Conservation (phyloP, 2,888 invertebrate genomes). For the Sarcophaga variegata region DNA sequence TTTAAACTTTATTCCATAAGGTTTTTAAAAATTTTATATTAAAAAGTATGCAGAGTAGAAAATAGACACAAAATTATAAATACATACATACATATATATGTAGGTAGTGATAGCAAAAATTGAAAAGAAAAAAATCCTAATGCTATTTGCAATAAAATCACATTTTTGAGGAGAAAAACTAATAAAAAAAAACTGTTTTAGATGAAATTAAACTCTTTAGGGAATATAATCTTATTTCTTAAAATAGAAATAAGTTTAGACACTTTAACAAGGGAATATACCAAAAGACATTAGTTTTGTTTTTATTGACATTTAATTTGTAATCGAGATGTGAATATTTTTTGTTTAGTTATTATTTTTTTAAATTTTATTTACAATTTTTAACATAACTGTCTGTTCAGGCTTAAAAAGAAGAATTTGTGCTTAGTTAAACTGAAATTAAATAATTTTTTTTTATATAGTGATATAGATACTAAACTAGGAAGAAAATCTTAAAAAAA, state of each 20-base stretch:
- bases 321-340: not conserved
- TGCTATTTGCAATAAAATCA: slow-evolving; percentile 1
- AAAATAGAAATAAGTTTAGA: not conserved
- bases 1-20: slow-evolving; percentile 26
- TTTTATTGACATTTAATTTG: slow-evolving; percentile 8
- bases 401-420: slow-evolving; percentile 45
- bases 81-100: slow-evolving; percentile 28
- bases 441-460: not conserved
- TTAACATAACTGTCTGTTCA: slow-evolving; percentile 52
- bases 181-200: not conserved
- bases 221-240: not conserved
- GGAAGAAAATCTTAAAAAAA: slow-evolving; percentile 19
- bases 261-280: not conserved
- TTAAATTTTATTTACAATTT: slow-evolving; percentile 61
- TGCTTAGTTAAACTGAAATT: slow-evolving; percentile 46
- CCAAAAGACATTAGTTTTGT: not conserved
- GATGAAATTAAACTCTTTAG: not conserved
- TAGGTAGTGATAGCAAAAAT: slow-evolving; percentile 60
- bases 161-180: not conserved
- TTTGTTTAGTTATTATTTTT: slow-evolving; percentile 35
- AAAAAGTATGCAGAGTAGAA: slow-evolving; percentile 39
- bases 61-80: slow-evolving; percentile 42
- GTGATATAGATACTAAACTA: slow-evolving; percentile 3
- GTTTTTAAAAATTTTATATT: not conserved
- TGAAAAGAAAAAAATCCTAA: slow-evolving; percentile 58